Evolutionary conservation across 2,113 vertebrate genomes (phyloP).

Genomic region (Jacana jacana): DNA sequence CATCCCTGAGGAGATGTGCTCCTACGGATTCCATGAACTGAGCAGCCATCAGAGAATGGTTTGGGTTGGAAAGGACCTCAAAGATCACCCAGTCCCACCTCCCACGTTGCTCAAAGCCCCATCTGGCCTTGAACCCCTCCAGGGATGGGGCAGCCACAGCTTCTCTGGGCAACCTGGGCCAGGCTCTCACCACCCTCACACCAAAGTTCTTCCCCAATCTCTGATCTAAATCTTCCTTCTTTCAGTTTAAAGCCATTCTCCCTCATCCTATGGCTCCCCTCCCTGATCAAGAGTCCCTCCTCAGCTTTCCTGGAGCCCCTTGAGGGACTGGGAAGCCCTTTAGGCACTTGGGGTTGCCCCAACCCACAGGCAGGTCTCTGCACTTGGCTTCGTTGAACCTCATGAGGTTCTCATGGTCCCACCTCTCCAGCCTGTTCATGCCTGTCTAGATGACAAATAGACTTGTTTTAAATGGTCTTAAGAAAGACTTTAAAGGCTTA

Average conservation of each 20-base stretch:
- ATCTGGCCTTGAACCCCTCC: background rate
- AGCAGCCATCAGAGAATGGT: background rate
- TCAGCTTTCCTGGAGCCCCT: background rate
- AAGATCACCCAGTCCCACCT: background rate
- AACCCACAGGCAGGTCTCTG: background rate
- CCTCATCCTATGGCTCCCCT: background rate
- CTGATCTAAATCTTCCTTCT: background rate
- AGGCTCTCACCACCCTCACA: background rate
- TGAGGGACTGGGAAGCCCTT: background rate
- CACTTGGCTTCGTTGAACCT: background rate
- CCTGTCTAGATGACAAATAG: background rate
- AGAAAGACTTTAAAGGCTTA: background rate
- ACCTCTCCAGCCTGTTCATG: background rate
- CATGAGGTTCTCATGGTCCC: background rate
- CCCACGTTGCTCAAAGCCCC: background rate
- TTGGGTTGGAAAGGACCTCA: background rate
- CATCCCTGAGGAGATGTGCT: background rate
- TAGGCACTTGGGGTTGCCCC: background rate
- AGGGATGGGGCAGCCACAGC: background rate
- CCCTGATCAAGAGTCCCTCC: background rate
- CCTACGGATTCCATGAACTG: rapidly evolving
- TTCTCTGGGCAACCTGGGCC: background rate
- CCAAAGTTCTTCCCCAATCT: background rate
- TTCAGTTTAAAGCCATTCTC: background rate
- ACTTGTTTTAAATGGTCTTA: background rate